Conservation (phyloP, 1,140 invertebrate species). For the Drosophila lini region DNA sequence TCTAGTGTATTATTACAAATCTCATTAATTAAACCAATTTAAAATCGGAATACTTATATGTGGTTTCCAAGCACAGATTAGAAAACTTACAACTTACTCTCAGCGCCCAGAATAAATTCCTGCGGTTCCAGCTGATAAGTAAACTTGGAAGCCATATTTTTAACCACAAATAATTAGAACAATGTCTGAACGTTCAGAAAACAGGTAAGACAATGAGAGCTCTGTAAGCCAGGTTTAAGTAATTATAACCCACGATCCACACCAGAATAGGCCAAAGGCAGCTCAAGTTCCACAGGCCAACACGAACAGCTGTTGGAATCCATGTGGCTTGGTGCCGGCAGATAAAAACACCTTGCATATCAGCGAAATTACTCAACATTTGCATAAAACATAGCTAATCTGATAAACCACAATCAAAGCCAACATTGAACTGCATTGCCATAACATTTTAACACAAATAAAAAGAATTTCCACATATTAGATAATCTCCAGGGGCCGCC, state of each 20-base stretch:
- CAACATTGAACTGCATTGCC: background rate
- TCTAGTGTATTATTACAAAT: background rate
- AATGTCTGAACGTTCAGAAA: constrained; percentile 16
- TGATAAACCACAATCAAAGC: background rate
- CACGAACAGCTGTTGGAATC: constrained; percentile 19
- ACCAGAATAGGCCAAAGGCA: background rate
- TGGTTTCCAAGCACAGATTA: too few species aligned
- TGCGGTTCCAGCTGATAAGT: constrained; percentile 63
- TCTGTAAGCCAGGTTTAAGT: background rate
- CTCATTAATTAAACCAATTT: background rate
- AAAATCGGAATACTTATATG: too few species aligned
- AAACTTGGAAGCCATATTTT: constrained; percentile 68
- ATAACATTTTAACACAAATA: background rate
- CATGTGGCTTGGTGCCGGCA: constrained; percentile 7
- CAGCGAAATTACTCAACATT: background rate
- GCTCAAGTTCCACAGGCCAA: background rate
- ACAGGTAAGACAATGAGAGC: constrained; percentile 15
- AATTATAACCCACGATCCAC: constrained; percentile 5
- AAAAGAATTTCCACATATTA: constrained; percentile 40
- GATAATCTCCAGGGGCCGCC: constrained; percentile 57
- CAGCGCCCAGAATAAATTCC: constrained; percentile 40
- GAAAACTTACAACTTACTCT: constrained; percentile 42
- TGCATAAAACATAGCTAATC: background rate
- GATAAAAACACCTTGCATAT: background rate
- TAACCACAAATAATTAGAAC: constrained; percentile 1